phyloP scores from a whole-genome alignment of 1,140 invertebrate species.

The Orius insidiosus region DNA sequence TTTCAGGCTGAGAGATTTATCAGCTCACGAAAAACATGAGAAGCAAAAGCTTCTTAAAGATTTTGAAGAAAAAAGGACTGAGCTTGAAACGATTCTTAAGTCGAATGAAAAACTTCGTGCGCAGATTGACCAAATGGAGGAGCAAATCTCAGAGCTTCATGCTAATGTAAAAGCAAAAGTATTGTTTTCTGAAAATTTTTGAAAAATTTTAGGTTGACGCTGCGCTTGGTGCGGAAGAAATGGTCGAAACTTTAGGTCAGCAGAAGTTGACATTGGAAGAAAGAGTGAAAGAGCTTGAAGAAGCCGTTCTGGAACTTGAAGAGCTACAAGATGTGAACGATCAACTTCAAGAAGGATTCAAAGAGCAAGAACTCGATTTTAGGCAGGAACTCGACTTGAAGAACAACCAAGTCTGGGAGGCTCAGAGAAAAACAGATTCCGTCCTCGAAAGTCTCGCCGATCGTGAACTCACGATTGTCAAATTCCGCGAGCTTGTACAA shows the following conservation, averaged over 20 bases:
- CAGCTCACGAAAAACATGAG: constrained; percentile 87
- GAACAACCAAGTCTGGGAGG: constrained; percentile 58
- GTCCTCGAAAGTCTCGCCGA: constrained; percentile 81
- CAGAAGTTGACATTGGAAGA: constrained; percentile 92
- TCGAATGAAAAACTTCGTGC: constrained; percentile 71
- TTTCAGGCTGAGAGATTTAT: constrained; percentile 65
- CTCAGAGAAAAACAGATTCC: constrained; percentile 57
- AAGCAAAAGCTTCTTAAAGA: constrained; percentile 80
- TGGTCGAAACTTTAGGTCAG: constrained; percentile 90
- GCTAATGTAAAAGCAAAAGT: constrained; percentile 62
- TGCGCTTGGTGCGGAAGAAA: constrained; percentile 94
- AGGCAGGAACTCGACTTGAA: constrained; percentile 86
- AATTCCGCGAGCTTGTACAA: constrained; percentile 86
- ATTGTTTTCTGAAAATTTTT: too few relatives aligned
- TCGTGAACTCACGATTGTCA: constrained; percentile 83
- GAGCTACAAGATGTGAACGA: constrained; percentile 50
- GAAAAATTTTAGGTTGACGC: constrained; percentile 82
- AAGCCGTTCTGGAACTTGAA: constrained; percentile 46
- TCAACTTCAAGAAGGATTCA: constrained; percentile 79
- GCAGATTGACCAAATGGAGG: constrained; percentile 67
- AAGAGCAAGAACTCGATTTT: constrained; percentile 80
- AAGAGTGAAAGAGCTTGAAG: constrained; percentile 48
- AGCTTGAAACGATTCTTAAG: constrained; percentile 63
- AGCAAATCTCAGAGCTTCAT: constrained; percentile 76
- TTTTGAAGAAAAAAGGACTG: constrained; percentile 70